A percentile compares a stretch with the other conserved stretches of the same genome.
Conservation (phyloP, 2,113 vertebrate genomes). For the Tachycineta bicolor region DNA sequence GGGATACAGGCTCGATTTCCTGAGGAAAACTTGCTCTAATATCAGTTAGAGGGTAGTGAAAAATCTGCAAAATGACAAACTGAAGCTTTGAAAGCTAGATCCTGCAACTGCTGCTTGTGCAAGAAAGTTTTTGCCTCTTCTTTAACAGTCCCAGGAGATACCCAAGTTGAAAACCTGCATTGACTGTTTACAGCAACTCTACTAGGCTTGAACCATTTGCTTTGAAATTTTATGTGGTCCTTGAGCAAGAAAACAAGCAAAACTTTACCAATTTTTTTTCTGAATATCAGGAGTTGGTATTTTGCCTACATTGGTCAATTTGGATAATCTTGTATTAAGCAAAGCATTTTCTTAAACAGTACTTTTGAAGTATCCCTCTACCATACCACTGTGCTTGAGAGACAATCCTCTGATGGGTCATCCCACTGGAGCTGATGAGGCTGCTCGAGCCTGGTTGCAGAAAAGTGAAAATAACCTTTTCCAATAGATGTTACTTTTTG, state of each 20-base stretch:
- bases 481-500: background rate
- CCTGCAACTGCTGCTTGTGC: too few relatives aligned
- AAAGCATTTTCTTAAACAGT: background rate
- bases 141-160: background rate
- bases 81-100: background rate
- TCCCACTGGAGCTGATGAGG: background rate
- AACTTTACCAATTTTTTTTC: background rate
- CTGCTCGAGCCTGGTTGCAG: background rate
- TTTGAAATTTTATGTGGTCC: background rate
- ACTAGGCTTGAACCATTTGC: background rate
- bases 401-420: background rate
- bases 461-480: background rate
- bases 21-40: background rate
- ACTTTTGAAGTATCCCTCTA: background rate
- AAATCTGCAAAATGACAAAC: background rate
- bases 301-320: background rate
- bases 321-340: background rate
- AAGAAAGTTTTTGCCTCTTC: background rate
- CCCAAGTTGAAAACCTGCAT: background rate
- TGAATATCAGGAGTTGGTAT: background rate
- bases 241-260: background rate
- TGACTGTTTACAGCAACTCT: background rate
- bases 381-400: background rate
- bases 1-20: background rate
- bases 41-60: background rate